Conservation (phyloP, 92 coral and sea anemone species). For the Paragorgia papillata region DNA sequence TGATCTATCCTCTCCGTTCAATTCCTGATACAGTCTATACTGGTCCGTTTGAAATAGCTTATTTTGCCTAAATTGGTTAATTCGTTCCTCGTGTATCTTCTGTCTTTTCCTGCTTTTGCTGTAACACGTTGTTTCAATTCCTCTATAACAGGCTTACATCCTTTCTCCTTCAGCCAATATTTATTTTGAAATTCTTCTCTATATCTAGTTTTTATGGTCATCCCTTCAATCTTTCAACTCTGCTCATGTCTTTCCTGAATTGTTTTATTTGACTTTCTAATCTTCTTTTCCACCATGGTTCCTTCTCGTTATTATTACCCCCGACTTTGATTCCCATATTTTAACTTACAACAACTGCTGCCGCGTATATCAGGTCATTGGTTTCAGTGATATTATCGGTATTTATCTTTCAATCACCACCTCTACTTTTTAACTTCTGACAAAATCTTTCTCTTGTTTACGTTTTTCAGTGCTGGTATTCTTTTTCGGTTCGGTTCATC, state of each 20-base stretch:
- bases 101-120: constrained; percentile 44
- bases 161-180: constrained; percentile 41
- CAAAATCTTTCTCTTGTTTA: constrained; percentile 19
- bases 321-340: neutral
- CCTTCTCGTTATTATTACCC: neutral
- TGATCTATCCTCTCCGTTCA: constrained; percentile 18
- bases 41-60: constrained; percentile 39
- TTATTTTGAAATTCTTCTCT: constrained; percentile 12
- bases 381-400: constrained; percentile 34
- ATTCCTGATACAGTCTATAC: constrained; percentile 47
- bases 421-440: constrained; percentile 25
- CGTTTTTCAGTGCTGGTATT: neutral
- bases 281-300: constrained; percentile 12
- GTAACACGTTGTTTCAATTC: constrained; percentile 48
- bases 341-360: constrained; percentile 23
- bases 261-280: neutral
- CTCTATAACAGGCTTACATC: constrained; percentile 35
- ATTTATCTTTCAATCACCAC: constrained; percentile 19
- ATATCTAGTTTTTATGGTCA: neutral
- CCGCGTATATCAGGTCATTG: constrained; percentile 36
- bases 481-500: neutral
- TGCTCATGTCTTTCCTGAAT: constrained; percentile 30
- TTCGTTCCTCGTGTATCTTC: neutral
- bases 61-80: constrained; percentile 41
- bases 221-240: constrained; percentile 29